phyloP scores from a whole-genome alignment of 2,888 invertebrate genomes.

The Lordiphosa andalusiaca region DNA sequence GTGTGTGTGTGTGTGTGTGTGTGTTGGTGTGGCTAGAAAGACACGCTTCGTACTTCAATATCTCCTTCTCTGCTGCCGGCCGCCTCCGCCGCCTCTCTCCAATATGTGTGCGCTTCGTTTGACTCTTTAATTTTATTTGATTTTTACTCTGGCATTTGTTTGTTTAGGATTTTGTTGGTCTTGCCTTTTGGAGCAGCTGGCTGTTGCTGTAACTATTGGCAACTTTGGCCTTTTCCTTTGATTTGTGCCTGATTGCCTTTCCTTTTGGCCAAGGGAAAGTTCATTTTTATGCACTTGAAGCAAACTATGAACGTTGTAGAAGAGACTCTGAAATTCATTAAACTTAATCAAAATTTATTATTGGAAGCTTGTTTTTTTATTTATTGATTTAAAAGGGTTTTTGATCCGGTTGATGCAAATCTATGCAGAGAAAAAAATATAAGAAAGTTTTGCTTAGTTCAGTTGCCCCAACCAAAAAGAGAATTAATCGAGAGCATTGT shows the following conservation, averaged over 20 bases:
- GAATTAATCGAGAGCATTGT: too few relatives aligned
- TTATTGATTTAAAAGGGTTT: too few relatives aligned
- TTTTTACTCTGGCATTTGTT: conserved; percentile 39
- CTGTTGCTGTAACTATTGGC: conserved; percentile 11
- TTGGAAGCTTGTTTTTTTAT: background rate
- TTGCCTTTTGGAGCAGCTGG: conserved; percentile 6
- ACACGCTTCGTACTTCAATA: conserved; percentile 32
- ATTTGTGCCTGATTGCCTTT: conserved; percentile 12
- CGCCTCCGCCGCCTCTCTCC: conserved; percentile 5
- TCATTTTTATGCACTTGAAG: conserved; percentile 6
- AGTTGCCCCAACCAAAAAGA: too few relatives aligned
- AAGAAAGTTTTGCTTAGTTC: too few relatives aligned
- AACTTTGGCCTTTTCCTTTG: conserved; percentile 2
- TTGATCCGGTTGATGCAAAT: too few relatives aligned
- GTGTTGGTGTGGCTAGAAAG: conserved; percentile 19
- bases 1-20: conserved; percentile 10
- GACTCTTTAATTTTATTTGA: conserved; percentile 50
- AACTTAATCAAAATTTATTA: conserved; percentile 10
- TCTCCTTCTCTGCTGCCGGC: conserved; percentile 12
- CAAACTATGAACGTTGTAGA: background rate
- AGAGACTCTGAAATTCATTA: too few relatives aligned
- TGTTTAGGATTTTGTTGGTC: conserved; percentile 38
- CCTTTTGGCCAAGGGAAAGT: conserved; percentile 5
- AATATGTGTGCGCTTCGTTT: conserved; percentile 36
- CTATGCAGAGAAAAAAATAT: too few relatives aligned